Evolutionary conservation across 2,113 vertebrate genomes (phyloP).

Genomic region (Geothlypis trichas): DNA sequence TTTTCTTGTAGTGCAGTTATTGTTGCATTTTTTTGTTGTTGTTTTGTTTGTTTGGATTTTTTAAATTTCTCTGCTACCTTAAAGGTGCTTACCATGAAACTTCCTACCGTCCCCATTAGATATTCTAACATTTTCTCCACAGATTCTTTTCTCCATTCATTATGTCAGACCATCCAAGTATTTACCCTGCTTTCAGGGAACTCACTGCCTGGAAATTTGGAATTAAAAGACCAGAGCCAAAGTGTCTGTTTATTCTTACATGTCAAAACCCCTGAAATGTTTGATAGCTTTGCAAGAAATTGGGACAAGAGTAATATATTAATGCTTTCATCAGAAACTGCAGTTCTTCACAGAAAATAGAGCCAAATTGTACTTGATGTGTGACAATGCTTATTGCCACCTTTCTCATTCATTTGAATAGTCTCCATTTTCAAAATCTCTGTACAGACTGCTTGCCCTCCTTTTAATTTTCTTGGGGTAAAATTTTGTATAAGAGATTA

Average conservation of each 20-base stretch:
- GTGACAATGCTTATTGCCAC: neutral
- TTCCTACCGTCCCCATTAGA: neutral
- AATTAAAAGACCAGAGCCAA: neutral
- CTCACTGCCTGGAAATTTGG: neutral
- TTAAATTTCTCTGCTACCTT: neutral
- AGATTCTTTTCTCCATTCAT: neutral
- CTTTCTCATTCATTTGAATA: neutral
- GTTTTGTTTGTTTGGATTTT: neutral
- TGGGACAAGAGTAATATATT: neutral
- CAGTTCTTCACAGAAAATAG: conserved; percentile 6
- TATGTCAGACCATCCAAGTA: neutral
- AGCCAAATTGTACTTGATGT: neutral
- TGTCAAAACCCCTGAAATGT: neutral
- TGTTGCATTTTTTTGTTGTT: neutral
- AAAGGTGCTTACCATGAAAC: neutral
- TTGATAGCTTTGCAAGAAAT: neutral
- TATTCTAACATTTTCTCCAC: neutral
- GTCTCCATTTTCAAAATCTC: neutral
- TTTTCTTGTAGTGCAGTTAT: neutral
- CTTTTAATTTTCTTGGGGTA: neutral
- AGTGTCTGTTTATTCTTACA: neutral
- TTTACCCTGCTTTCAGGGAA: neutral
- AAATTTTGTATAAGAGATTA: neutral
- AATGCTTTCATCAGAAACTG: neutral
- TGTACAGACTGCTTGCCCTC: neutral